Base-by-base conservation (phyloP, 1,140 invertebrate genomes). In the Pinna nobilis region DNA sequence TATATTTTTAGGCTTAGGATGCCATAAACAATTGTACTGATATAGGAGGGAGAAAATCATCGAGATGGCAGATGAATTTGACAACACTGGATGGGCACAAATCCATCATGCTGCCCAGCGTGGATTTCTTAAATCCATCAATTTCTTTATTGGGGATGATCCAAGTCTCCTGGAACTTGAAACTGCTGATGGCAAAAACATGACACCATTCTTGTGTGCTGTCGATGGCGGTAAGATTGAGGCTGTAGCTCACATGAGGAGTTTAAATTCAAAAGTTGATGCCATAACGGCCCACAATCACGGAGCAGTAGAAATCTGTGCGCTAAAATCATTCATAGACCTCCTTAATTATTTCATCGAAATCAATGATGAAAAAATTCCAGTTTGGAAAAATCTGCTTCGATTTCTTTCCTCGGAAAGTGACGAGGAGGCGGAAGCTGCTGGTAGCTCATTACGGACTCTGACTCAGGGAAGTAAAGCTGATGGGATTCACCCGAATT, bases 321-420 rank as follows among this genome's bases (percentile, higher is more conserved):
- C 84, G 23, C 70, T 84, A 49, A 85, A 87, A 39, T 77, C 82
- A 25, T 84, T 68, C 69, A 82, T 84, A 37, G 67, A 76, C 28
- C 44, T 89, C 15, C 78, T 89, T 1, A 70, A 84, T 49, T 86
- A 80, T 76, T 86, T 89, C 59, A 81, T 88, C 6, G 74, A 82
- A 20, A 51, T 77, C 25, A 74, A 84, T 61, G 51, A 81, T 60
- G 76, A 77, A 1, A 76, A 82, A 44, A 76, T 88, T 32, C 85
- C 86, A n/a, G 87, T 89, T 0, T 89, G 86, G 86, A 86, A 86
- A 61, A 82, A 84, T 65, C 72, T 89, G 51, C 68, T 89, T 13
- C 72, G 78, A 39, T 86, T 85, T 77, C 33, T 88, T 49, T 33
- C 76, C 7, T 88, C 87, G 0, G 86, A 87, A 51, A 64, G 78